Percentiles rank a stretch among this genome's conserved stretches.
These are phyloP conservation scores for Acronicta psi DNA, from an alignment of 2,888 invertebrate genomes.

Conservation along the genomic window DNA sequence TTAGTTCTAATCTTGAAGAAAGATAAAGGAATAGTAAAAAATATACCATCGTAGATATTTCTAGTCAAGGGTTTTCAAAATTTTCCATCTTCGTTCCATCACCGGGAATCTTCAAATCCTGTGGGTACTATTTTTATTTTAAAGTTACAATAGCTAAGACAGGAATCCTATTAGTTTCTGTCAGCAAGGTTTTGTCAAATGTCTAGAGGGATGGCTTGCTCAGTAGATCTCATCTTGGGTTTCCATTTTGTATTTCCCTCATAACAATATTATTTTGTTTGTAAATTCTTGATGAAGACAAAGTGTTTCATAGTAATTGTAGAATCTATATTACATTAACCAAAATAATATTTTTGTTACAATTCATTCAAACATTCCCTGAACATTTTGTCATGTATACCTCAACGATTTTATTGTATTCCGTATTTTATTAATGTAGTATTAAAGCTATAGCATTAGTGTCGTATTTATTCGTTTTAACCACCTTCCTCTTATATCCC, in stretches of 20 bases:
- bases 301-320: background rate
- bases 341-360: too few species aligned
- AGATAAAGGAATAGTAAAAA: too few species aligned
- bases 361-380: too few species aligned
- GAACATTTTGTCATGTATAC: too few species aligned
- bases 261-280: slow-evolving; percentile 34
- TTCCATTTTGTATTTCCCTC: slow-evolving; percentile 31
- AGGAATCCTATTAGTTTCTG: slow-evolving; percentile 56
- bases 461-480: background rate
- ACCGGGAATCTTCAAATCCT: slow-evolving; percentile 8
- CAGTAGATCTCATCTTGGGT: slow-evolving; percentile 28
- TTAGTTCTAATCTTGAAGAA: too few species aligned
- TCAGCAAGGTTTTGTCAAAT: slow-evolving; percentile 52
- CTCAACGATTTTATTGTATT: too few species aligned
- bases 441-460: background rate
- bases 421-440: too few species aligned
- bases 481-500: background rate
- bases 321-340: too few species aligned
- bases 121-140: slow-evolving; percentile 33
- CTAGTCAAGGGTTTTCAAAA: too few species aligned
- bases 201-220: slow-evolving; percentile 45
- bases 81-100: background rate
- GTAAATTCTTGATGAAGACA: slow-evolving; percentile 32
- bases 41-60: too few species aligned
- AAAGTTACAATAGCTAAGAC: slow-evolving; percentile 44